Evolutionary conservation across 2,888 invertebrate species (phyloP), one percentile per base, ranked within the genome.

Genomic region (Mythimna ferrago): DNA sequence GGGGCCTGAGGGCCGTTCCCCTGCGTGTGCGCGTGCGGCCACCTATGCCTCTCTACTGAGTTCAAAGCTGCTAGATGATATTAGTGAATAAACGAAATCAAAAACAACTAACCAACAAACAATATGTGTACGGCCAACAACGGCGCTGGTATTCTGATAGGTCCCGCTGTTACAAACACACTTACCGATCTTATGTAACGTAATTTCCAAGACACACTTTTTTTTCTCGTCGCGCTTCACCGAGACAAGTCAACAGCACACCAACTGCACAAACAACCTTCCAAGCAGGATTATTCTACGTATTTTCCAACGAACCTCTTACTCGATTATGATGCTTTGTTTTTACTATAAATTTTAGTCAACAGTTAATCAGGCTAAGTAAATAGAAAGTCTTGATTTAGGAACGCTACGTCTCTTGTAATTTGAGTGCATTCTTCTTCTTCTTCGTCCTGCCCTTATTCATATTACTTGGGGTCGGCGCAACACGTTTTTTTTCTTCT

Each of bases 161-260:
- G 54, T 10, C 48, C 19, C 19, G 48, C 48, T 48, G 16, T 48
- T 4, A 48, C 5, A 16, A 6, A 48, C 6, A 16, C 48, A 16
- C 48, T 16, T 16, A 48, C 16, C 2, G 48, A 16, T 16, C 6
- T 16, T 16, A 48, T 35, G 19, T 21, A 19, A 54, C 9, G 56
- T 26, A 60, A 69, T 76, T 54, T 69, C 2, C n/a, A 61, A 7
- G 54, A 51, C 21, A 41, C 44, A 76, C 56, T 62, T 66, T 26
- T 71, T 76, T 76, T 66, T 57, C 44, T 71, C 16, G 26, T 44
- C 9, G 7, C 6, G 26, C 65, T 72, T 51, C 56, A 11, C n/a
- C 2, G 38, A 51, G 9, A 64, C 10, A 53, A 62, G 62, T 53
- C 35, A 56, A 76, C 60, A 62, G 44, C n/a, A 53, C 6, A 62